Evolutionary conservation across 2,888 invertebrate genomes (phyloP), one percentile per base, ranked within the genome.

Genomic region (Apantesis nais): DNA sequence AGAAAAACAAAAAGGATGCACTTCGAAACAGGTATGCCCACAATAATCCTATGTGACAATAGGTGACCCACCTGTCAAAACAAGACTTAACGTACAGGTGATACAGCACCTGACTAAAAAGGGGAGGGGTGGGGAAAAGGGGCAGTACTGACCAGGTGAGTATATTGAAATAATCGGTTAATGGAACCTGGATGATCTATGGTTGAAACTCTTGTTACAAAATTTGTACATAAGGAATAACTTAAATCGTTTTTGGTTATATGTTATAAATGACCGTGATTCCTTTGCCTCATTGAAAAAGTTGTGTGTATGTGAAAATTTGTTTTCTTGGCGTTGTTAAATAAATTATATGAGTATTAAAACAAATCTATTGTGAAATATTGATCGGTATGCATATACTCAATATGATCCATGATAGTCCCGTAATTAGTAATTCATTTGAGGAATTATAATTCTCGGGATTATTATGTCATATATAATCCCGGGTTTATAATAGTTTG

Each of bases 61-160:
- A 84, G 78, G 75, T 75, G 78, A 75, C 78, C 81, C 93, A 93
- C 92, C 93, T 93, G 93, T 92, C 93, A 93, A 89, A 92, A 92
- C 93, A 90, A 90, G 92, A 88, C 83, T 83, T 83, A 65, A 79
- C 74, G 70, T 87, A 93, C 93, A 93, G 93, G 93, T 93, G 93
- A 81, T 74, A 68, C 39, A 72, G 79, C 92, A 93, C 92, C 93
- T 93, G 92, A 92, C 87, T 76, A 64, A 67, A 29, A 52, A 69
- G 73, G 66, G 79, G 60, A 67, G 61, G 73, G 44, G 71, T 72
- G 61, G 65, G 41, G 58, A 25, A 39, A 68, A 71, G 74, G 79
- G 73, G 72, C 70, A 67, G 60, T 19, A 55, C 65, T 70, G 75
- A 74, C 81, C 82, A 81, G 82, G 77, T 82, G 82, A 80, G 74